Evolutionary conservation across 2,888 invertebrate genomes (phyloP).

Genomic region (Busseola fusca): DNA sequence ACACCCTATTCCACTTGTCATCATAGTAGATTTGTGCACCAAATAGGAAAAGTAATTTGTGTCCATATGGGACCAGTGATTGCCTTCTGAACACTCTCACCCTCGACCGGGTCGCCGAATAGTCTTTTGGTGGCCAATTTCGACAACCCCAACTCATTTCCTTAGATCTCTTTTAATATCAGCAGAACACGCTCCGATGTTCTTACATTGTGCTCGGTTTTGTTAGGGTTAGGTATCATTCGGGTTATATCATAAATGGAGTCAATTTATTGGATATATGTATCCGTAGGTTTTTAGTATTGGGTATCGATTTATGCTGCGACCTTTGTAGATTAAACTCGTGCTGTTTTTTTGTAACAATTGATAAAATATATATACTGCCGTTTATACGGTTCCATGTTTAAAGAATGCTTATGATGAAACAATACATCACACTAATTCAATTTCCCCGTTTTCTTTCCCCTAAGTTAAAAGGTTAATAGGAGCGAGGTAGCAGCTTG

Average conservation of each 20-base stretch:
- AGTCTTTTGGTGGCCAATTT: constrained; percentile 83
- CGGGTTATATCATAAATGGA: constrained; percentile 61
- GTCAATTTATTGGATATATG: constrained; percentile 48
- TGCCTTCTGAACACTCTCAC: constrained; percentile 84
- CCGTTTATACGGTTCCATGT: neutral
- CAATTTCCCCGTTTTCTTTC: constrained; percentile 48
- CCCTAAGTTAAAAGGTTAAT: constrained; percentile 61
- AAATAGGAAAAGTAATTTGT: constrained; percentile 87
- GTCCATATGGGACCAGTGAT: constrained; percentile 88
- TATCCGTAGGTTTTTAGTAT: constrained; percentile 7
- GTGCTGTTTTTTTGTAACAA: neutral
- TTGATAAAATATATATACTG: neutral
- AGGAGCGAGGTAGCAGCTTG: constrained; percentile 56
- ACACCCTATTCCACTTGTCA: constrained; percentile 84
- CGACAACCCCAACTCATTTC: constrained; percentile 77
- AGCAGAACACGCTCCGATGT: constrained; percentile 63
- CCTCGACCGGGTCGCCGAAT: constrained; percentile 76
- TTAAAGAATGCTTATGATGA: constrained; percentile 4
- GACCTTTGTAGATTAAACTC: constrained; percentile 20
- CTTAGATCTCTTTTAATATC: constrained; percentile 81
- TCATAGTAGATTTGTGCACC: constrained; percentile 79
- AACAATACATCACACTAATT: constrained; percentile 12
- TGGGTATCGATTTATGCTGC: constrained; percentile 1
- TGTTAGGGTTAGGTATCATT: constrained; percentile 63
- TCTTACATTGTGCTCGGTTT: constrained; percentile 66